phyloP scores from a whole-genome alignment of 2,113 vertebrate genomes.

The Ploceus nigricollis region DNA sequence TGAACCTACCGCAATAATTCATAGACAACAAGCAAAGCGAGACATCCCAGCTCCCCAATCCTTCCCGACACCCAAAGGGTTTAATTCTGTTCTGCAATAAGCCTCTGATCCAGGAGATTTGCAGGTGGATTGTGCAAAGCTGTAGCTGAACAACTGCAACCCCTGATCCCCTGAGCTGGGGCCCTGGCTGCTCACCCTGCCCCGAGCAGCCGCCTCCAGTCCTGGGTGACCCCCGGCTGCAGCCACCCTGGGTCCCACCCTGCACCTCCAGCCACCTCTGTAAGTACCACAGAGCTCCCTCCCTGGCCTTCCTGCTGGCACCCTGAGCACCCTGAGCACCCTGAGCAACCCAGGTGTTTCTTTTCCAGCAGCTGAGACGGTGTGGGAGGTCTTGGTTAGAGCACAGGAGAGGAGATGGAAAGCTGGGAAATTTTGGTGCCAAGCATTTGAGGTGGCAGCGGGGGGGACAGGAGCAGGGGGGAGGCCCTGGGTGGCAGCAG shows the following conservation, averaged over 20 bases:
- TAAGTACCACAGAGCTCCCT: background rate
- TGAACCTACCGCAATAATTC: background rate
- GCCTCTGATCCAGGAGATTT: conserved; percentile 61
- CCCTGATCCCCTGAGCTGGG: background rate
- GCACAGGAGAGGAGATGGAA: background rate
- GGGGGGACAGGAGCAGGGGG: rapidly evolving
- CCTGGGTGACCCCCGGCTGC: background rate
- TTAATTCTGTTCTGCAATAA: conserved; percentile 42
- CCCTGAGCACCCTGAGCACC: background rate
- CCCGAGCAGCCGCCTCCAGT: rapidly evolving
- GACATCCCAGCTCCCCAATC: background rate
- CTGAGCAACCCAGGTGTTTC: background rate
- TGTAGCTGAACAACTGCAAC: background rate
- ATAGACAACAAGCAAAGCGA: background rate
- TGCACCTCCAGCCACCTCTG: background rate
- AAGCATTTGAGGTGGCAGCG: rapidly evolving
- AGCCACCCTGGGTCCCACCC: background rate
- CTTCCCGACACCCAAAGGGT: conserved; percentile 8
- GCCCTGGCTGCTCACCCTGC: background rate
- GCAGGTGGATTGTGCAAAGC: conserved; percentile 62
- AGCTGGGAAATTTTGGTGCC: background rate
- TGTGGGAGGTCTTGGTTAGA: background rate
- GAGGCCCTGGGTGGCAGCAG: background rate
- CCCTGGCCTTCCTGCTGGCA: rapidly evolving
- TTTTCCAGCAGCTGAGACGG: background rate